Evolutionary conservation across 2,888 invertebrate genomes (phyloP), one percentile per base, ranked within the genome.

Genomic region (Tenthredo livida): DNA sequence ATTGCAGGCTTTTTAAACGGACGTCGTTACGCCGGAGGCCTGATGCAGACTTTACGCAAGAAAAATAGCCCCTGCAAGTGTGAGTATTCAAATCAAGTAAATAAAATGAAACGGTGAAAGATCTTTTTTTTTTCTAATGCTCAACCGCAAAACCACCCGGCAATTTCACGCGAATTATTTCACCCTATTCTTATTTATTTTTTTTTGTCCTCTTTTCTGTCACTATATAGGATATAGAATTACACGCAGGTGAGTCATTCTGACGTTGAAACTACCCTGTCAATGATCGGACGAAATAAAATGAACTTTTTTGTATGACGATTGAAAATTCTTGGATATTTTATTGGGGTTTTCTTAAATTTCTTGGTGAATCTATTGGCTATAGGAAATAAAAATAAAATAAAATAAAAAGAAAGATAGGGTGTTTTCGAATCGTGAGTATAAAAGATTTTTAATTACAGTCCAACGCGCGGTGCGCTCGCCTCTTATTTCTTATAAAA

Each of bases 1-100:
- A 85, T 85, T 85, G 85, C 77, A 82, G 82, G 50, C 70, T 82
- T 85, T 70, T 78, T 70, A 15, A 85, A 85, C 80, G 77, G 80
- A 85, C 85, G 85, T 82, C 85, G 85, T 67, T 73, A 73, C 72
- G 75, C 80, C 70, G 84, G 75, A 84, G 40, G 89, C 88, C 91
- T 91, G 88, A 98, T 98, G 98, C 98, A 98, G 96, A 98, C 98
- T 92, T 95, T 98, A 94, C 95, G 98, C 94, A 97, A 98, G 95
- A 97, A 97, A 96, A 97, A 97, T 93, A 98, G 98, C 95, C 98
- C 98, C 93, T 96, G 97, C 95, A 98, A 98, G 96, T 97, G 98
- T 98, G 95, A 98, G 97, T 97, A 94, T 70, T 33, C 78, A 85
- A 85, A 84, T 85, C 15, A 21, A 40, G n/a, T 21, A n/a, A 5